phyloP scores from a whole-genome alignment of 2,888 invertebrate species.

The Chirona hameri region DNA sequence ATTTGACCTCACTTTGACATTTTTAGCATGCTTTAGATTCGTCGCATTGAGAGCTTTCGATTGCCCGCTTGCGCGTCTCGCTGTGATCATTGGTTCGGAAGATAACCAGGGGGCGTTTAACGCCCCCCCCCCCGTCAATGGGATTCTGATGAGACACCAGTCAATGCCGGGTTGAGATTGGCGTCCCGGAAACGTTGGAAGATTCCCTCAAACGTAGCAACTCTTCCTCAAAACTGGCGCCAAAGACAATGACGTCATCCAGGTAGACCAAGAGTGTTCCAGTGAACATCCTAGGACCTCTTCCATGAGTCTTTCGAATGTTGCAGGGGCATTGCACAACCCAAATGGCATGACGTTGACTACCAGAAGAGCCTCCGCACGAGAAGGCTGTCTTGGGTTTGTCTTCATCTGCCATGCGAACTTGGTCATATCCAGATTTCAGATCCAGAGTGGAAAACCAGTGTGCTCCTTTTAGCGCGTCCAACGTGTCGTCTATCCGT shows the following conservation, averaged over 20 bases:
- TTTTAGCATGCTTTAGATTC: no score
- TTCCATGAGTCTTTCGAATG: not conserved
- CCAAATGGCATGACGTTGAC: not conserved
- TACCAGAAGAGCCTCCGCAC: not conserved
- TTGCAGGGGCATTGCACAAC: not conserved
- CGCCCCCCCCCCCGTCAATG: no score
- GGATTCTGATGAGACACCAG: no score
- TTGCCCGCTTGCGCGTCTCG: no score
- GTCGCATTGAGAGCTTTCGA: no score
- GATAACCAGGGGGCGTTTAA: no score
- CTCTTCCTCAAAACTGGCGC: not conserved
- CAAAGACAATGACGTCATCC: not conserved
- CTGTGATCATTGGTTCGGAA: no score
- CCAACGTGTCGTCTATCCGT: not conserved
- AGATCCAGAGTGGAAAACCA: not conserved
- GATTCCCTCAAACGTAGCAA: not conserved
- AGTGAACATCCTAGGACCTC: not conserved
- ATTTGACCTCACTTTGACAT: no score
- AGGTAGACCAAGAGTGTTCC: not conserved
- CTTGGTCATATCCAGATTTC: not conserved
- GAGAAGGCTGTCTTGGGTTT: not conserved
- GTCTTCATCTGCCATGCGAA: not conserved
- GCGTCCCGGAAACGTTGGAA: not conserved
- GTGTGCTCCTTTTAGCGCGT: not conserved
- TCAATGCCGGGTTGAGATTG: no score